Percentiles rank a stretch among this genome's conserved stretches.
These are phyloP conservation scores for Antennarius maculatus DNA, from an alignment of 2,797 vertebrate species.

Conservation along the genomic window DNA sequence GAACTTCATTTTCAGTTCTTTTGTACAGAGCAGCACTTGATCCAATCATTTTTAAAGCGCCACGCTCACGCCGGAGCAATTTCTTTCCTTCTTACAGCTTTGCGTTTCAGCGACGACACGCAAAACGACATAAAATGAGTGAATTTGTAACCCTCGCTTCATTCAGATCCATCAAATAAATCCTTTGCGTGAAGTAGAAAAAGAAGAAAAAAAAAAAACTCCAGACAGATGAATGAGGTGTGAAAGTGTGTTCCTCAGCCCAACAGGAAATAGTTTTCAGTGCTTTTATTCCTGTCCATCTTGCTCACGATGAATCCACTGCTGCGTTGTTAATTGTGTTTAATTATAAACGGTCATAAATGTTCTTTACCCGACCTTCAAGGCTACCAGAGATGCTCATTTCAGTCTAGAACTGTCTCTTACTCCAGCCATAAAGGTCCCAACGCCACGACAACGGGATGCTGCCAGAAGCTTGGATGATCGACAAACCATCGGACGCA, in stretches of 20 bases:
- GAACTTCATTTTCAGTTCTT: not conserved
- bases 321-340: not conserved
- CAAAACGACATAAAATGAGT: slow-evolving; percentile 10
- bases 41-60: slow-evolving; percentile 9
- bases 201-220: slow-evolving; percentile 9
- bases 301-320: not conserved
- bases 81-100: slow-evolving; percentile 2
- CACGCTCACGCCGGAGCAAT: not conserved
- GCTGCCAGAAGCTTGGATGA: slow-evolving; percentile 74
- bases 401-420: slow-evolving; percentile 55
- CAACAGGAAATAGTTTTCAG: too few species aligned
- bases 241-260: too few species aligned
- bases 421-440: slow-evolving; percentile 83
- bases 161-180: slow-evolving; percentile 1
- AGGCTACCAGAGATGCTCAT: too few species aligned
- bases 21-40: not conserved
- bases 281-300: not conserved
- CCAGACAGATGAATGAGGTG: too few species aligned
- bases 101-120: too few species aligned
- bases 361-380: too few species aligned
- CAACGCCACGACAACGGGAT: slow-evolving; percentile 71
- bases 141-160: not conserved
- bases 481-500: slow-evolving; percentile 63
- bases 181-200: not conserved
- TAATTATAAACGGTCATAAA: too few species aligned